Percentiles rank a stretch among this genome's conserved stretches.
Conservation (phyloP, 2,113 vertebrate species). For the Ictalurus furcatus region DNA sequence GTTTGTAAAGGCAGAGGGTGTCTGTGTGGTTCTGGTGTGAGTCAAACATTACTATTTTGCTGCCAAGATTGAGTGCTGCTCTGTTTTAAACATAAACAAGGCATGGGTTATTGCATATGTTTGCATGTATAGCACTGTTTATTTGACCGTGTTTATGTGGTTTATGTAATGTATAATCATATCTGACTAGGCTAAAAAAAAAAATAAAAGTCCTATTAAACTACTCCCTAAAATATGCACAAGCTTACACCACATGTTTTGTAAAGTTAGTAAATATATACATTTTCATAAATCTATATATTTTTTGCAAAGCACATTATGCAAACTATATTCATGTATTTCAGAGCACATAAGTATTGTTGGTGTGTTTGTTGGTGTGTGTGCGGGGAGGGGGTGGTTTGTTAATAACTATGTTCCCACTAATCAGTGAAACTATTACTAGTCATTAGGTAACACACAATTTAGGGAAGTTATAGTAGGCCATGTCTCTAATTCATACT, state of each 20-base stretch:
- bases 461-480: background rate
- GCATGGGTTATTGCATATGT: background rate
- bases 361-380: background rate
- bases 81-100: constrained; percentile 8
- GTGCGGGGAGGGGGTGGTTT: background rate
- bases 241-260: background rate
- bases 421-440: background rate
- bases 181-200: background rate
- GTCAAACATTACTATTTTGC: background rate
- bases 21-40: background rate
- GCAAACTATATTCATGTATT: background rate
- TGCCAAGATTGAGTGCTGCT: background rate
- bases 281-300: background rate
- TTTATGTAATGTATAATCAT: background rate
- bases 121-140: background rate
- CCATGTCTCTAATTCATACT: background rate
- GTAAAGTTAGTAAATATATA: background rate
- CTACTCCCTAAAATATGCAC: background rate
- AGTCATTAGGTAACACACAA: background rate
- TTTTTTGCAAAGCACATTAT: background rate
- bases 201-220: constrained; percentile 4
- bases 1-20: background rate
- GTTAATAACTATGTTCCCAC: background rate
- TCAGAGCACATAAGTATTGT: background rate
- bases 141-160: background rate